Evolutionary conservation across 1,140 invertebrate genomes (phyloP), one percentile per base, ranked within the genome.

Genomic region (Reticulitermes speratus): DNA sequence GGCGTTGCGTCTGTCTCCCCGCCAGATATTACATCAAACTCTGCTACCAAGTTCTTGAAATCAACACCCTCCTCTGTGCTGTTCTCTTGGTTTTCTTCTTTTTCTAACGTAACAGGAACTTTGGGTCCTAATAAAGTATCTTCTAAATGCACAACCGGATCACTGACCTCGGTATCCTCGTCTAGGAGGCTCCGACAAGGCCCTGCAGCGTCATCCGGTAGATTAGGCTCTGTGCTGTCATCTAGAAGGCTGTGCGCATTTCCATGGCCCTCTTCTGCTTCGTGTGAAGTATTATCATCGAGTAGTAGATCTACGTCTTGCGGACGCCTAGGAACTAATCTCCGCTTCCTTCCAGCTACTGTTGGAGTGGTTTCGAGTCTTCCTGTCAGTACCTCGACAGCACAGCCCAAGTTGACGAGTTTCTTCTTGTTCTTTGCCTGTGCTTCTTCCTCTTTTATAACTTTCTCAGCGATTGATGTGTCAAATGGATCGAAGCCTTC

Each of bases 381-480:
- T 25, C 87, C 90, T 52, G 90, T 90, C 0, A 91, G 87, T 86
- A 91, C 88, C 23, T 90, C 89, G 86, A 90, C 91, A 30, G 90
- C 90, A 84, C 86, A 87, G 3, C 90, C 90, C 83, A 91, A 85
- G 45, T 95, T 96, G 9, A 97, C 94, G 75, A 96, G 92, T 89
- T 96, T 95, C 88, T 96, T 97, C 89, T 95, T 95, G 87, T 94
- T 94, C 89, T 95, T 89, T 85, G 44, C 25, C 82, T 83, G 52
- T 86, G 87, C 84, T 87, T 89, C 87, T 82, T 84, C 86, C 84
- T 90, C 94, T 90, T 96, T 95, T 2, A 97, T 95, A 44, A 97
- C 94, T 88, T 95, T 96, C 86, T 97, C 96, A 48, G 96, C 96
- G 87, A 94, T 96, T 2, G 96, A 96, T 23, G 97, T 98, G 89